Evolutionary conservation across 2,113 vertebrate genomes (phyloP), one percentile per base, ranked within the genome.

Genomic region (Ophiodon elongatus): DNA sequence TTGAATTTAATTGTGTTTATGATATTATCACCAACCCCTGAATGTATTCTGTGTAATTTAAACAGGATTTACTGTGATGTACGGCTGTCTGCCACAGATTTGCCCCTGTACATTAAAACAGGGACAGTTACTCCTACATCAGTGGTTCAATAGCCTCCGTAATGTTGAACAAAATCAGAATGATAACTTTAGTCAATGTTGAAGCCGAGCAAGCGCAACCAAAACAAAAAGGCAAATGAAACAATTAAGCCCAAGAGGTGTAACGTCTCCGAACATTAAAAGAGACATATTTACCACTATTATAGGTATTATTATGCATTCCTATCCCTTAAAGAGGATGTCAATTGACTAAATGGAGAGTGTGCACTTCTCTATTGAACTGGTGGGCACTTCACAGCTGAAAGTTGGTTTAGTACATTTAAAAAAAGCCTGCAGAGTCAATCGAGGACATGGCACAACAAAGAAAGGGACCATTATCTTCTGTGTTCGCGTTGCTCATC

Each of bases 401-500:
- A 73, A 89, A 88, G 76, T 85, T 82, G 87, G 83, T 87, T 82
- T 80, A 83, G 69, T 73, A 73, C 84, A 82, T 77, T 76, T 74
- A 68, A 85, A 72, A 79, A 72, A 79, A 29, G 31, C 67, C 27
- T 52, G n/a, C 54, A 63, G 50, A 71, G 69, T 83, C 66, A 79
- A 82, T 70, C 41, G 68, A 83, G 76, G 70, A 50, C 71, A 68
- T 13, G 11, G 14, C 33, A 79, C 25, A 29, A 31, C 70, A 86
- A 23, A 79, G 69, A 33, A 68, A 82, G 56, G 47, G 14, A 47
- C 9, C 56, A 65, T 76, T 62, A 73, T 60, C 4, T 27, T 54
- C 41, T 13, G 41, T 11, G 37, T 10, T 74, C 8, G 45, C 4
- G 29, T 50, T 19, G 63, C 74, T 71, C 37, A 19, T 66, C 37